Conservation (phyloP, 2,888 invertebrate genomes). For the Phyllotreta striolata region DNA sequence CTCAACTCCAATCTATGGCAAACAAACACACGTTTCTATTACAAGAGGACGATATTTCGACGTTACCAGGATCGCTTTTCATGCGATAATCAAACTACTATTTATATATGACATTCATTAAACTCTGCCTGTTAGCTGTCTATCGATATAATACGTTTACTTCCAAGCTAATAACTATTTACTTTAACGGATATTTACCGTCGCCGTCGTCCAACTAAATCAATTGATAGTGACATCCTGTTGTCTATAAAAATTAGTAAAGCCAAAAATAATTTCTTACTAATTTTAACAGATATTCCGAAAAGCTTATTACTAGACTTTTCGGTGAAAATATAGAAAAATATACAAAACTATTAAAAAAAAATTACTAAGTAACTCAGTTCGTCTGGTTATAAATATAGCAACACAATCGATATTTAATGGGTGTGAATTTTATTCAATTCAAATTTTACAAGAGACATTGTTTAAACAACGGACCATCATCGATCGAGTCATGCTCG, state of each 20-base stretch:
- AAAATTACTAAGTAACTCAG: too few species aligned
- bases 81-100: conserved; percentile 47
- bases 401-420: too few species aligned
- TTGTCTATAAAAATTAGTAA: conserved; percentile 44
- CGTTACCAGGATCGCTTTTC: conserved; percentile 46
- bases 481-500: too few species aligned
- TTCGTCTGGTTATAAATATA: too few species aligned
- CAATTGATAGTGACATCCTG: conserved; percentile 43
- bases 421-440: too few species aligned
- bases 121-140: conserved; percentile 46
- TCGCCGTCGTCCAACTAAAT: conserved; percentile 35
- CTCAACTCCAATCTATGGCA: conserved; percentile 54
- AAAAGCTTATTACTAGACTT: too few species aligned
- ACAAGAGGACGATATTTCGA: conserved; percentile 45
- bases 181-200: conserved; percentile 44
- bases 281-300: too few species aligned
- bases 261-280: conserved; percentile 13
- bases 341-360: too few species aligned
- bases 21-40: conserved; percentile 52
- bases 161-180: conserved; percentile 46
- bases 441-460: too few species aligned
- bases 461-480: too few species aligned
- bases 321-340: too few species aligned
- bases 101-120: conserved; percentile 52
- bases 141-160: conserved; percentile 42